Percentiles rank a stretch among this genome's conserved stretches.
These are phyloP conservation scores for Leguminivora glycinivorella DNA, from an alignment of 1,140 invertebrate species.

Conservation along the genomic window DNA sequence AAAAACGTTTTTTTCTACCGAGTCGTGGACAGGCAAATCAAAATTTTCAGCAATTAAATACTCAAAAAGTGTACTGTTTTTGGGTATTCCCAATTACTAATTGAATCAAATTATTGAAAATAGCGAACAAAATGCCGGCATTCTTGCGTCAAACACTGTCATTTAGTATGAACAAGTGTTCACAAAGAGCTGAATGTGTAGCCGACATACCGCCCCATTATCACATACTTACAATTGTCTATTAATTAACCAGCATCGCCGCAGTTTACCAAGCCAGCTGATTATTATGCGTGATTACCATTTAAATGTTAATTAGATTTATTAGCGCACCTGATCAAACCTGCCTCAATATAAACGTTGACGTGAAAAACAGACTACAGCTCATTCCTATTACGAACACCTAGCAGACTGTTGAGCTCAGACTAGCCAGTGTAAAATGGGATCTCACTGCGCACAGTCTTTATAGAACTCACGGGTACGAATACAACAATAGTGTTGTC, in stretches of 20 bases:
- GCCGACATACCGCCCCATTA: slow-evolving; percentile 58
- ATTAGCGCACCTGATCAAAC: slow-evolving; percentile 70
- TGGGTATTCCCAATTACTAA: not conserved
- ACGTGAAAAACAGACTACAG: slow-evolving; percentile 39
- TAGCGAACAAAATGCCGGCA: not conserved
- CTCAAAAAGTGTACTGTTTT: not conserved
- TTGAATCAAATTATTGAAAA: not conserved
- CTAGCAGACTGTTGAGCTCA: not conserved
- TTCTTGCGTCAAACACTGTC: slow-evolving; percentile 48
- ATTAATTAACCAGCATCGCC: slow-evolving; percentile 67
- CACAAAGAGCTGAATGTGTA: slow-evolving; percentile 46
- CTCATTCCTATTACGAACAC: slow-evolving; percentile 29
- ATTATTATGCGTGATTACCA: slow-evolving; percentile 76
- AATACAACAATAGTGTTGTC: not conserved
- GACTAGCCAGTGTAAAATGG: not conserved
- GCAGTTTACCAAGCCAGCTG: slow-evolving; percentile 67
- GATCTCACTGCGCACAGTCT: not conserved
- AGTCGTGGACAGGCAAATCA: too few relatives aligned
- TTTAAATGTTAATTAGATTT: slow-evolving; percentile 77
- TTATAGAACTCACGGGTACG: not conserved
- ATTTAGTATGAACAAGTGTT: slow-evolving; percentile 58
- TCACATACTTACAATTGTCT: slow-evolving; percentile 62
- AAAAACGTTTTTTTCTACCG: too few relatives aligned
- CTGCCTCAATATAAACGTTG: slow-evolving; percentile 39
- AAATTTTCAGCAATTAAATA: too few relatives aligned